These are phyloP conservation scores for Cordilura impudica DNA, from an alignment of 2,888 invertebrate species.

Conservation along the genomic window DNA sequence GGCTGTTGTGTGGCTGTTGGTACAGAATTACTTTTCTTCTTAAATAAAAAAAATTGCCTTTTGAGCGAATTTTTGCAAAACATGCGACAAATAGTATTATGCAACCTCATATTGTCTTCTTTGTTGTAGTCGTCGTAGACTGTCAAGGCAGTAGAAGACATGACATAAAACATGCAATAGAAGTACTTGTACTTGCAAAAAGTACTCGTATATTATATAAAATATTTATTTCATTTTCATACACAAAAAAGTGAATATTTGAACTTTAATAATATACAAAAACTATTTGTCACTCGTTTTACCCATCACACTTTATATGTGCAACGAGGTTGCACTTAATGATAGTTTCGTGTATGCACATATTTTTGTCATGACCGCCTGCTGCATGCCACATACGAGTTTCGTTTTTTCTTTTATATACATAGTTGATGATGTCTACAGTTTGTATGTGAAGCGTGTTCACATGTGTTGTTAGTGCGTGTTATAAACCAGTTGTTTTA, in stretches of 20 bases:
- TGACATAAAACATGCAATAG: slow-evolving; percentile 19
- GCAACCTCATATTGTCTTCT: background rate
- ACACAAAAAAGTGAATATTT: background rate
- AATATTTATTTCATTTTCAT: too few relatives aligned
- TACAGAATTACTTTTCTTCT: too few relatives aligned
- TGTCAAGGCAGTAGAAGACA: slow-evolving; percentile 6
- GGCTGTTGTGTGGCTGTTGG: too few relatives aligned
- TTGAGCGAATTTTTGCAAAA: background rate
- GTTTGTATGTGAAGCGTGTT: background rate
- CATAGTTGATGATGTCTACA: background rate
- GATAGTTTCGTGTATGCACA: slow-evolving; percentile 2
- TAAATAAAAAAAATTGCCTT: too few relatives aligned
- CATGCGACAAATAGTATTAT: background rate
- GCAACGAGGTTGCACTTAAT: slow-evolving; percentile 28
- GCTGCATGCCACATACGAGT: slow-evolving; percentile 19
- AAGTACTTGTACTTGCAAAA: background rate
- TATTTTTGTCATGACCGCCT: slow-evolving; percentile 13
- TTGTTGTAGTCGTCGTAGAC: background rate
- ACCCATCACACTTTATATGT: slow-evolving; percentile 13
- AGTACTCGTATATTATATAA: background rate
- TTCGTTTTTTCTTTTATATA: background rate
- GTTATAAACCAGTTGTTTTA: slow-evolving; percentile 56
- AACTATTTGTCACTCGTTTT: slow-evolving; percentile 56
- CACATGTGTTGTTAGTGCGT: slow-evolving; percentile 55
- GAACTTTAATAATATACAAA: slow-evolving; percentile 17